A percentile compares a stretch with the other conserved stretches of the same genome.
Conservation (phyloP, 2,113 vertebrate species). For the human region DNA sequence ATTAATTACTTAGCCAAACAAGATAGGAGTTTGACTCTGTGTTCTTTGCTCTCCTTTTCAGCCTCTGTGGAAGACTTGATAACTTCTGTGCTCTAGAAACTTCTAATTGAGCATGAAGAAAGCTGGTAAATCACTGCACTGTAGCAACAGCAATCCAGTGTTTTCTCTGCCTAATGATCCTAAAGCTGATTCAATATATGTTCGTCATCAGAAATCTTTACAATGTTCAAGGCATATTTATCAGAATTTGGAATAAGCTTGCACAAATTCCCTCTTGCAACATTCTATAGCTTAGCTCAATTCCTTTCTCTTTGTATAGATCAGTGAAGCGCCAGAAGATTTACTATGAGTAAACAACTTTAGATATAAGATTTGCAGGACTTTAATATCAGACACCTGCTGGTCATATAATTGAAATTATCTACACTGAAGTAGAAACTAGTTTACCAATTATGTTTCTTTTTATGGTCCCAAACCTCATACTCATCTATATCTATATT, state of each 20-base stretch:
- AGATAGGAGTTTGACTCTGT: background rate
- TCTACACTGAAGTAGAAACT: background rate
- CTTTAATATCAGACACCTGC: background rate
- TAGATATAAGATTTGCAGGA: background rate
- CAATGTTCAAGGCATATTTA: background rate
- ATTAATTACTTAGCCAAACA: constrained; percentile 55
- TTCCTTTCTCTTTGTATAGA: constrained; percentile 13
- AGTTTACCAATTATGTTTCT: background rate
- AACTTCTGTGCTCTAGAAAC: constrained; percentile 63
- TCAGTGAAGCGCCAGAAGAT: background rate
- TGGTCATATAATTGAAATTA: background rate
- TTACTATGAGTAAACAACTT: background rate
- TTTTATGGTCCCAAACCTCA: background rate
- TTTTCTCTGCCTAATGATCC: constrained; percentile 37
- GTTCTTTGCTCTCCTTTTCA: constrained; percentile 34
- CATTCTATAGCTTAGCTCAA: background rate
- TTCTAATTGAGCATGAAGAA: constrained; percentile 63
- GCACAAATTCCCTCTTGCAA: background rate
- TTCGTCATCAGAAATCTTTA: constrained; percentile 28
- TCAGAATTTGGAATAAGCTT: background rate
- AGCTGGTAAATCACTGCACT: background rate
- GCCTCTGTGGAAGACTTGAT: constrained; percentile 18
- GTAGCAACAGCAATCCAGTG: background rate
- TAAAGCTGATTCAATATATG: background rate
- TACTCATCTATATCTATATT: background rate